phyloP scores from a whole-genome alignment of 2,888 invertebrate species.

The Subacronicta megacephala region DNA sequence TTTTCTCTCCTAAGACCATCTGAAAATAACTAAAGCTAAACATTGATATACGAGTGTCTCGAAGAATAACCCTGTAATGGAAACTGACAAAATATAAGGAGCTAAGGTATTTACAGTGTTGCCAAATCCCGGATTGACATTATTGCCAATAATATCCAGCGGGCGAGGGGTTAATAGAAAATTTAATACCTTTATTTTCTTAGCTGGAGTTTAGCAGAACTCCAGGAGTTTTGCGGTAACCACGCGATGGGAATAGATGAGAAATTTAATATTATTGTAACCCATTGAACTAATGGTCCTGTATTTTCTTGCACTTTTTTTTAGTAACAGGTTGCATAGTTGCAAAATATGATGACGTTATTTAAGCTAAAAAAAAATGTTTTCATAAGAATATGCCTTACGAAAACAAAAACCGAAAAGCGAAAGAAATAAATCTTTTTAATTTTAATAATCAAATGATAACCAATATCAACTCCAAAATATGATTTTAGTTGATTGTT shows the following conservation, averaged over 20 bases:
- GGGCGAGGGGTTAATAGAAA: slow-evolving; percentile 67
- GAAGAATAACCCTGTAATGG: slow-evolving; percentile 31
- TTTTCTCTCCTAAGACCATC: slow-evolving; percentile 2
- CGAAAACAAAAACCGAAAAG: no score
- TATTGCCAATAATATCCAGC: slow-evolving; percentile 64
- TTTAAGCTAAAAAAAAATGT: no score
- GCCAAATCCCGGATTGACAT: slow-evolving; percentile 60
- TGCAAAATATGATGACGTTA: no score
- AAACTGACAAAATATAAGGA: slow-evolving; percentile 45
- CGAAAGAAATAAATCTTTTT: no score
- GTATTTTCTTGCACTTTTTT: no score
- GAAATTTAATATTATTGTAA: not conserved
- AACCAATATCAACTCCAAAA: no score
- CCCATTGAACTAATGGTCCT: not conserved
- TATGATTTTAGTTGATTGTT: no score
- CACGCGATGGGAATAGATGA: slow-evolving; percentile 8
- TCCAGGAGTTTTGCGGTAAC: slow-evolving; percentile 55
- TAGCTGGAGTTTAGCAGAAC: slow-evolving; percentile 57
- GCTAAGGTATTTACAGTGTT: slow-evolving; percentile 34
- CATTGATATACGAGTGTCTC: slow-evolving; percentile 16
- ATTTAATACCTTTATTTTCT: slow-evolving; percentile 70
- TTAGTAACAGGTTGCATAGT: no score
- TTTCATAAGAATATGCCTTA: no score
- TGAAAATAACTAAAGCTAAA: slow-evolving; percentile 16
- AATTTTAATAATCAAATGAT: no score